These are phyloP conservation scores for Gadus chalcogrammus DNA, from an alignment of 2,113 vertebrate species.

Conservation along the genomic window DNA sequence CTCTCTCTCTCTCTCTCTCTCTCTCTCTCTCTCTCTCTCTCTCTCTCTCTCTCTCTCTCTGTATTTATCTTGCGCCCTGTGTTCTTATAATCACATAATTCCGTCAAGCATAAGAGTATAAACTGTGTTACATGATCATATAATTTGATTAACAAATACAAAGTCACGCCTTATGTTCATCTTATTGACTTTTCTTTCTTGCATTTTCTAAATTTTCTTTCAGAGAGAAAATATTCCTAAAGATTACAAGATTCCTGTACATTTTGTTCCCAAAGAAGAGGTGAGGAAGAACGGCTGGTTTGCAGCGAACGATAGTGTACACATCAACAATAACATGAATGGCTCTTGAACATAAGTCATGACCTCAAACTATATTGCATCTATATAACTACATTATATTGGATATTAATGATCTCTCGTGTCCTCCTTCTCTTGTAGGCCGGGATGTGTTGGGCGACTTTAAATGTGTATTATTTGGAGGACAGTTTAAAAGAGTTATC, in stretches of 20 bases:
- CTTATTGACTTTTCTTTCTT: slow-evolving; percentile 10
- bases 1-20: too few relatives aligned
- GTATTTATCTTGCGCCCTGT: too few relatives aligned
- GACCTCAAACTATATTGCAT: too few relatives aligned
- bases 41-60: too few relatives aligned
- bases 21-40: too few relatives aligned
- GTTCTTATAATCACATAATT: too few relatives aligned
- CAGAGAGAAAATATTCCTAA: slow-evolving; percentile 80
- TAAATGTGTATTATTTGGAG: slow-evolving; percentile 75
- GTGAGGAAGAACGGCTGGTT: slow-evolving; percentile 49
- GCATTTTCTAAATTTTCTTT: slow-evolving; percentile 13
- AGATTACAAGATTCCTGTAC: slow-evolving; percentile 76
- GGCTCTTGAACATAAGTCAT: too few relatives aligned
- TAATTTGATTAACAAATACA: not conserved
- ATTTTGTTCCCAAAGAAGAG: slow-evolving; percentile 72
- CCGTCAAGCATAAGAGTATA: not conserved
- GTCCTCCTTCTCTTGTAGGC: slow-evolving; percentile 45
- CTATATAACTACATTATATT: too few relatives aligned
- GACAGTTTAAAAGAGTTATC: slow-evolving; percentile 70
- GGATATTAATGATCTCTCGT: too few relatives aligned
- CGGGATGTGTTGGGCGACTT: slow-evolving; percentile 75
- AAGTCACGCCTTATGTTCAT: not conserved
- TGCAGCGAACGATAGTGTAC: too few relatives aligned
- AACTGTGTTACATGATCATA: not conserved
- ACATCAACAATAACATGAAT: too few relatives aligned